Evolutionary conservation across 2,797 vertebrate genomes (phyloP), one percentile per base, ranked within the genome.

Genomic region (Danio kyathit): DNA sequence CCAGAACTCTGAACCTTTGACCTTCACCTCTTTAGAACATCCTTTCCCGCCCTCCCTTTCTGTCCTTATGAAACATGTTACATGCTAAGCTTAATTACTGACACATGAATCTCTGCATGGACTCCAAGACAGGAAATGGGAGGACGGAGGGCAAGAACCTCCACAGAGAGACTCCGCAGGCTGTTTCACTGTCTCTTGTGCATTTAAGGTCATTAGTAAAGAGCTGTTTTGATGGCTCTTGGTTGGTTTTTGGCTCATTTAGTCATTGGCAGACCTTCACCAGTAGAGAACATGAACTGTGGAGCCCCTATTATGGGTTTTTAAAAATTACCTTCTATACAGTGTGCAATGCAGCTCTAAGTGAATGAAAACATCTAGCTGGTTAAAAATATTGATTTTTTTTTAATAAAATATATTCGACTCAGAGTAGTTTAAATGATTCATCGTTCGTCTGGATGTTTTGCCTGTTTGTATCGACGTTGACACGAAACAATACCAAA

Each of bases 111-210:
- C 66, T 64, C 56, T 63, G 41, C 59, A 79, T 44, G 46, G 57
- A 71, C 29, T 43, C 66, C 5, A 71, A 16, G 17, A 63, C 76
- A 79, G 76, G 76, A 79, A 79, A 61, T 71, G 56, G 76, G 56
- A 70, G 76, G 29, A 59, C 21, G 46, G 76, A 49, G 56, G 54
- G 17, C 9, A 12, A 79, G 46, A 69, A 79, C 44, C 43, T 79
- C 66, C 49, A 8, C 46, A 41, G 76, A 51, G 56, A 79, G 76
- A 60, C 12, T 19, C 21, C 49, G 11, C 52, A 59, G 41, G 21
- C 52, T 67, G 14, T 57, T 17, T 59, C 13, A 46, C 71, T 41
- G 21, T 59, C 56, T 49, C 64, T 29, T 19, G 64, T 46, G 1
- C 5, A 56, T 57, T 56, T 57, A 29, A 12, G 21, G 61, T 54